phyloP scores from a whole-genome alignment of 1,140 invertebrate genomes.

The Drosophila sucinea region DNA sequence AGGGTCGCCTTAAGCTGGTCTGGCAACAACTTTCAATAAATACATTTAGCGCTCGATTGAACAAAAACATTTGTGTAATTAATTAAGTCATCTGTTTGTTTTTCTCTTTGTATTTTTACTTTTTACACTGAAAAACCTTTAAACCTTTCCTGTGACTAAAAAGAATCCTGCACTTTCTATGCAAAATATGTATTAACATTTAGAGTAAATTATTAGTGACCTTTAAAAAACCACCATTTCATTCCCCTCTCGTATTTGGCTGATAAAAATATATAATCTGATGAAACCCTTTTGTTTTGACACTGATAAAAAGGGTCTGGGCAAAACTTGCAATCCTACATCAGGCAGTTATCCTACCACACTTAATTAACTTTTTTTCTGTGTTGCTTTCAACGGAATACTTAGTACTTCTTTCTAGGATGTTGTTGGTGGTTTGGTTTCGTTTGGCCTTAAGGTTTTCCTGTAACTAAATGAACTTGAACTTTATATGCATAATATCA shows the following conservation, averaged over 20 bases:
- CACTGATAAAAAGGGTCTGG: not conserved
- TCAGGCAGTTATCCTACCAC: not conserved
- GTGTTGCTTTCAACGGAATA: conserved; percentile 21
- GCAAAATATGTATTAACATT: too few species aligned
- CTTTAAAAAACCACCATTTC: too few species aligned
- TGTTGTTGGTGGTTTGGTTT: not conserved
- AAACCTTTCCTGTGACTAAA: too few species aligned
- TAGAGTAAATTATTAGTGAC: too few species aligned
- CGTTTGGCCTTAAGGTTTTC: not conserved
- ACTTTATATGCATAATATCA: not conserved
- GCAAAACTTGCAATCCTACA: not conserved
- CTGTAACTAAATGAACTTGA: not conserved
- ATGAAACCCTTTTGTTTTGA: not conserved
- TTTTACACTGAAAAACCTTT: too few species aligned
- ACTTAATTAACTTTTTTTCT: conserved; percentile 51
- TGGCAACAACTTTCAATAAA: conserved; percentile 55
- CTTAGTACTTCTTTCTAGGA: not conserved
- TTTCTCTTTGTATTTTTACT: conserved; percentile 18
- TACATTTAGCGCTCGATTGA: conserved; percentile 42
- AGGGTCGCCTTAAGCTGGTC: conserved; percentile 15
- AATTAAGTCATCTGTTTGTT: conserved; percentile 55
- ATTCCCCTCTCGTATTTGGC: too few species aligned
- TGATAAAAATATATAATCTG: too few species aligned
- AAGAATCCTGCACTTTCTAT: too few species aligned
- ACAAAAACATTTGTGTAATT: conserved; percentile 58